Base-by-base conservation (phyloP, 2,888 invertebrate species). In the Smittia aterrima region DNA sequence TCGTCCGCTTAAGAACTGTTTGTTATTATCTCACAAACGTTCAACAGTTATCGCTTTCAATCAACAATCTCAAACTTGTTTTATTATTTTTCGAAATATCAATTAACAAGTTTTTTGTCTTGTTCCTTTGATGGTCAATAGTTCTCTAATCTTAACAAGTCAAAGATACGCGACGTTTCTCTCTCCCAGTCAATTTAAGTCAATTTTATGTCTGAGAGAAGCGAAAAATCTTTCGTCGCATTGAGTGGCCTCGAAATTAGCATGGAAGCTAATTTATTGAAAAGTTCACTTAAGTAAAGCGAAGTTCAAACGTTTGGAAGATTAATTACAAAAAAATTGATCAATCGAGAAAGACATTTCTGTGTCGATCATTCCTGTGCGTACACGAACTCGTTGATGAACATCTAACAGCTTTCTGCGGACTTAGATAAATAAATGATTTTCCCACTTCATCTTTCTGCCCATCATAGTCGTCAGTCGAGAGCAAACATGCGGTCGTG, bases 1-100 rank as follows among this genome's bases (percentile, higher is more conserved):
- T 32, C 9, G 32, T 32, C 32, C 32, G 32, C 32, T 32, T 32
- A 32, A 32, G 32, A 32, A 32, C 9, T 3, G 32, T 6, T 32
- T 32, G 32, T 32, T 32, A n/a, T n/a, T n/a, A 32, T 32, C 32
- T 3, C 4, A 32, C 32, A 9, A 32, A 32, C 32, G 32, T 32
- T 32, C 32, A 32, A 32, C 32, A 32, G 32, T 32, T 32, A 32
- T 3, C 32, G 32, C 32, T 32, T 32, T 32, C 32, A 9, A 32
- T 9, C 32, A 32, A 32, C 32, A 32, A 32, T 3, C 9, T 32
- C 3, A 32, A n/a, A 47, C 16, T 47, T 58, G 58, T n/a, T 58
- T 58, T 3, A 58, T 58, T 58, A 58, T 22, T 47, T 3, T 58
- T 58, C 18, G 38, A 58, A 58, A 58, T 58, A 58, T 58, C 58